Evolutionary conservation across 2,797 vertebrate species (phyloP), one percentile per base, ranked within the genome.

Genomic region (Chaenodraco wilsoni): DNA sequence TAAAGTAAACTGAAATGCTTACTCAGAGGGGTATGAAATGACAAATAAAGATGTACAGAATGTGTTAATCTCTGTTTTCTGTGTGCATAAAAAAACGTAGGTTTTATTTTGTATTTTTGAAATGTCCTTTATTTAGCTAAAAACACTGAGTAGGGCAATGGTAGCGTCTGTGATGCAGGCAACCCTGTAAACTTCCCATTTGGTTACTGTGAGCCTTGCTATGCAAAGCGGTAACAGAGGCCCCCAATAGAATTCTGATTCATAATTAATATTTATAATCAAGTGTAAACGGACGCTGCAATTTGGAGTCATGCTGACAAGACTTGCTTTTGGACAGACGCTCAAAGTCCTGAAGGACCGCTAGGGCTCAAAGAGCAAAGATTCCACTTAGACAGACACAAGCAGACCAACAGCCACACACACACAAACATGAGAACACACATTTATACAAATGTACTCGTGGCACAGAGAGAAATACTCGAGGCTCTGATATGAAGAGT

Each of bases 291-390:
- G 49, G 74, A 84, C 62, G 64, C 74, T 67, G 79, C 71, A 69
- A 69, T 67, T 73, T 69, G 37, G 85, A 84, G 77, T 76, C 73
- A 74, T 56, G 82, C 79, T 76, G 76, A 84, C 78, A 72, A 74
- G 65, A 76, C 78, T 79, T 67, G 73, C 59, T 79, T 81, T 76
- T 78, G 71, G 83, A 81, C 79, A 77, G 75, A 23, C 12, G 52
- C 73, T 84, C 43, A 48, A 69, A 78, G 74, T 85, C 81, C 60
- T 78, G 48, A 60, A 83, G 85, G 81, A 79, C 23, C 37, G 14
- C 72, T 41, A 71, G 83, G 76, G 62, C 72, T 76, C 64, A 59
- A 68, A 70, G 65, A 76, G 86, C 23, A 37, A 62, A 57, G 81
- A 65, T 77, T 70, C 60, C 43, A 48, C 65, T 67, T 65, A 44